Conservation (phyloP, 2,888 invertebrate species). For the Bedellia somnulentella region DNA sequence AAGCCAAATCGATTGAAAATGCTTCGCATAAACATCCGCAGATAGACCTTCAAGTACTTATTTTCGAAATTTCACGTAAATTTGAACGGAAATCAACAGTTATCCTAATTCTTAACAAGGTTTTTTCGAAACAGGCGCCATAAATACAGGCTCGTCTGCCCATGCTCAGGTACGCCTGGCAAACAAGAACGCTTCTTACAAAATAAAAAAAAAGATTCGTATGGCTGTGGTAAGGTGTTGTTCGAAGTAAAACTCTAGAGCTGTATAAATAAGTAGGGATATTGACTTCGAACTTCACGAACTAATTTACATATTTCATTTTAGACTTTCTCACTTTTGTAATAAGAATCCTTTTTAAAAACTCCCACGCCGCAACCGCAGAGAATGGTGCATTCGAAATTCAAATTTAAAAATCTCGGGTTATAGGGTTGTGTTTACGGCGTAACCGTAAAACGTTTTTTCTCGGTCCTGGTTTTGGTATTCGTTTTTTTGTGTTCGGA, state of each 20-base stretch:
- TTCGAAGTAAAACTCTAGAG: too few species aligned
- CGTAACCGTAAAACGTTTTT: slow-evolving; percentile 16
- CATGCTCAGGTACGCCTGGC: slow-evolving; percentile 48
- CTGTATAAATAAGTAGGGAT: too few species aligned
- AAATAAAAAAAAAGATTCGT: neutral
- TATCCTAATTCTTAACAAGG: slow-evolving; percentile 53
- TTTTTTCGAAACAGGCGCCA: slow-evolving; percentile 48
- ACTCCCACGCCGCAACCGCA: slow-evolving; percentile 21
- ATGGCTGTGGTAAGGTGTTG: too few species aligned
- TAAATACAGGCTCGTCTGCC: slow-evolving; percentile 57
- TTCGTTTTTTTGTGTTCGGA: slow-evolving; percentile 44
- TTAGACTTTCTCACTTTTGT: slow-evolving; percentile 53
- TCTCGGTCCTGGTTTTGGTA: slow-evolving; percentile 42
- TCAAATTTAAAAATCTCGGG: slow-evolving; percentile 16
- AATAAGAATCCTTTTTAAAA: slow-evolving; percentile 55
- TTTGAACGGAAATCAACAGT: slow-evolving; percentile 42
- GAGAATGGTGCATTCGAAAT: slow-evolving; percentile 5
- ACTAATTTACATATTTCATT: slow-evolving; percentile 49
- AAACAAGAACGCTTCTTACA: slow-evolving; percentile 1
- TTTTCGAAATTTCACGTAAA: too few species aligned
- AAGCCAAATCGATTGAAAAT: too few species aligned
- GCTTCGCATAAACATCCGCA: too few species aligned
- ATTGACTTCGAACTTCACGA: too few species aligned
- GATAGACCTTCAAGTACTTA: too few species aligned
- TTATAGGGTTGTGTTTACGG: slow-evolving; percentile 22